Base-by-base conservation (phyloP, 2,113 vertebrate genomes). In the Sorex fumeus region DNA sequence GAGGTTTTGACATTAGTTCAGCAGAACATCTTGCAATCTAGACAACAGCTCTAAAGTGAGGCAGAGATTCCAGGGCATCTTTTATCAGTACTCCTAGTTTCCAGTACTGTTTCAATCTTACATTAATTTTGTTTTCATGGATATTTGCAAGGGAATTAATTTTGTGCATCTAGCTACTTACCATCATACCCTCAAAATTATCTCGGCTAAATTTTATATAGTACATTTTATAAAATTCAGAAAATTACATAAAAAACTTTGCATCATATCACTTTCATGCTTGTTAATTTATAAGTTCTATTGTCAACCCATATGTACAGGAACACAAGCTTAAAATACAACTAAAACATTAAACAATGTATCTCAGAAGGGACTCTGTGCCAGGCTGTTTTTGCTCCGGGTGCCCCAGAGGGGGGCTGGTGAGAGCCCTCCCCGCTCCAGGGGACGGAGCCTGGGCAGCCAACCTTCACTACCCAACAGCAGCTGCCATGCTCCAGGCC, bases 171-270 rank as follows among this genome's bases (percentile, higher is more conserved):
- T 82, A 78, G 13, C 16, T 79, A 34, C 21, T 7, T 28, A 10
- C n/a, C 7, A 45, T 67, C 19, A 62, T 16, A 45, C 18, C 15
- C 45, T 8, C 47, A 66, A 91, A 91, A 89, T 71, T 8, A 74
- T 71, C 76, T 88, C 83, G 36, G 34, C 91, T 91, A 83, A 64
- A 30, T 83, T 50, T 79, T 85, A 88, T 93, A 79, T 18, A 79
- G n/a, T 80, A 91, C 66, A 25, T 66, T 40, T 40, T 40, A 40
- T 40, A 40, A 40, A 40, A 40, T 40, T 40, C 40, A 40, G 3
- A 40, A 40, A 40, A 40, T 53, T 53, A 15, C 12, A 53, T 53
- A 53, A 19, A 19, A 15, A 53, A 53, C 18, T 53, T 53, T 40
- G 13, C 18, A 53, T 53, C 53, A 53, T 53, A 53, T 19, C 18